phyloP scores from a whole-genome alignment of 2,888 invertebrate genomes.

The Agrilus biguttatus region DNA sequence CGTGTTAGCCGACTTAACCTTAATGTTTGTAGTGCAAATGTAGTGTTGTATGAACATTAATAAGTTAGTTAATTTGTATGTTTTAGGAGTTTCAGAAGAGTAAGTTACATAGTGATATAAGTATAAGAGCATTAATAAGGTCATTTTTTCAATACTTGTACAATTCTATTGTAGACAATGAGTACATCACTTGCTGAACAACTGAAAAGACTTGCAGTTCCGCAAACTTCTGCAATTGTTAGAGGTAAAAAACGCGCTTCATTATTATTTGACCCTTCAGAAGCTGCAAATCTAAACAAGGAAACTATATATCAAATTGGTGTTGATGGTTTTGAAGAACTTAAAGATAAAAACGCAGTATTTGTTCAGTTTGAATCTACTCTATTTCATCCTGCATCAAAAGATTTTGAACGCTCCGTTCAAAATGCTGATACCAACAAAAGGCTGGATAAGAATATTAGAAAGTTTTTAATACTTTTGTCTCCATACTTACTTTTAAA shows the following conservation, averaged over 20 bases:
- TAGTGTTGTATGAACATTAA: too few relatives aligned
- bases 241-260: constrained; percentile 59
- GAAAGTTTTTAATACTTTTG: constrained; percentile 62
- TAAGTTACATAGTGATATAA: too few relatives aligned
- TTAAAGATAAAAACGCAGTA: constrained; percentile 54
- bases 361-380: constrained; percentile 62
- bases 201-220: constrained; percentile 56
- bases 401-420: constrained; percentile 68
- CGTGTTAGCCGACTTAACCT: too few relatives aligned
- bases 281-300: constrained; percentile 74
- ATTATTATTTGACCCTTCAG: constrained; percentile 76
- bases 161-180: constrained; percentile 25
- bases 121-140: neutral
- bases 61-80: too few relatives aligned
- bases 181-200: constrained; percentile 67
- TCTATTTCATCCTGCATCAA: constrained; percentile 62
- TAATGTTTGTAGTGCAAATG: too few relatives aligned
- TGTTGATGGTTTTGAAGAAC: constrained; percentile 68
- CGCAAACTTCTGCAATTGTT: constrained; percentile 58
- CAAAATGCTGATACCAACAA: constrained; percentile 61
- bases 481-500: constrained; percentile 83
- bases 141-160: neutral
- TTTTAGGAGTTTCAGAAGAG: too few relatives aligned
- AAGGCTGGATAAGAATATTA: constrained; percentile 58
- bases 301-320: constrained; percentile 81